phyloP scores from a whole-genome alignment of 1,140 invertebrate species.

The Drosophila athabasca region DNA sequence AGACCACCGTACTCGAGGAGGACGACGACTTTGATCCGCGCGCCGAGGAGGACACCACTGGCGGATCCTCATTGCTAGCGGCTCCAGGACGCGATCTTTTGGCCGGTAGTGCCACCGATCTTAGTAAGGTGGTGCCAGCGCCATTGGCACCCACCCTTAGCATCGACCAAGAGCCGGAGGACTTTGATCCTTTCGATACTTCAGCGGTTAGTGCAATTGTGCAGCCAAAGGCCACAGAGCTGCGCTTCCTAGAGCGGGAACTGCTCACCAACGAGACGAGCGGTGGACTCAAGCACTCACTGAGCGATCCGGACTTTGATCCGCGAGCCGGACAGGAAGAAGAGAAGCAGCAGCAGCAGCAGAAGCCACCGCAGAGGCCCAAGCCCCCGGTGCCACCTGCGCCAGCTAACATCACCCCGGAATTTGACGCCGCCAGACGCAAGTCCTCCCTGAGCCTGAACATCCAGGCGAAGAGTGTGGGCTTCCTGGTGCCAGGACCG shows the following conservation, averaged over 20 bases:
- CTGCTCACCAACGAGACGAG: constrained; percentile 85
- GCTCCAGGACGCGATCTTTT: constrained; percentile 86
- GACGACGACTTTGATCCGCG: constrained; percentile 89
- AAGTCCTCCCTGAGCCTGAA: constrained; percentile 81
- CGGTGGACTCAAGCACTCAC: constrained; percentile 84
- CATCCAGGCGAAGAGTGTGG: constrained; percentile 87
- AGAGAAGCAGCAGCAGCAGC: neutral
- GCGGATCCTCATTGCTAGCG: constrained; percentile 23
- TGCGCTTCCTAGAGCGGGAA: constrained; percentile 91
- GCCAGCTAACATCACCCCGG: constrained; percentile 12
- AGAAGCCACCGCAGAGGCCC: neutral
- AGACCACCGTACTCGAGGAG: constrained; percentile 88
- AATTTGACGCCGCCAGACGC: constrained; percentile 66
- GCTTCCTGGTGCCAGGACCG: constrained; percentile 87
- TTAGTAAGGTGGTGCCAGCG: constrained; percentile 88
- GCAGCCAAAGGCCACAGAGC: constrained; percentile 89
- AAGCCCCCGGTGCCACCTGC: no score
- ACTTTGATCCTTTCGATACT: constrained; percentile 94
- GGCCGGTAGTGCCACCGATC: constrained; percentile 90
- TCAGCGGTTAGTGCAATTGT: constrained; percentile 89
- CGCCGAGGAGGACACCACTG: constrained; percentile 85
- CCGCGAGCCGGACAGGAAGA: constrained; percentile 85
- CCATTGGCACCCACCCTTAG: constrained; percentile 86
- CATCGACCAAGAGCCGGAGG: constrained; percentile 84
- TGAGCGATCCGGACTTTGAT: constrained; percentile 90